Evolutionary conservation across 2,888 invertebrate genomes (phyloP).

Genomic region (Caenorhabditis afra): DNA sequence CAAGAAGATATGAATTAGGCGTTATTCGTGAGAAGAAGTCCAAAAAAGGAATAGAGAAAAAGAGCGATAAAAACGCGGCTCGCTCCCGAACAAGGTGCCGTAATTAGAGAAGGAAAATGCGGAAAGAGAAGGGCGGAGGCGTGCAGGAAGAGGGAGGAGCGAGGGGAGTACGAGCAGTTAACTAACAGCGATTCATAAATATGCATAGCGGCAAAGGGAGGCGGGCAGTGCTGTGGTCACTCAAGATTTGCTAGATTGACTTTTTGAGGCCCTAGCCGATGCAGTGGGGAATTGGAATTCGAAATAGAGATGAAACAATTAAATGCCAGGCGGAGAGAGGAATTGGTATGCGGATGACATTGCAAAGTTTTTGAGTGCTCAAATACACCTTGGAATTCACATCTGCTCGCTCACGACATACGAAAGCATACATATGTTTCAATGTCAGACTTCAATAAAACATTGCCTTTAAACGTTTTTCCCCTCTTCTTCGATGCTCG

Average conservation of each 20-base stretch:
- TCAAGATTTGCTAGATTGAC: slow-evolving; percentile 59
- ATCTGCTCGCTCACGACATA: neutral
- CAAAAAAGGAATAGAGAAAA: neutral
- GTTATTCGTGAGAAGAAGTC: slow-evolving; percentile 19
- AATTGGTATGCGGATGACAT: slow-evolving; percentile 29
- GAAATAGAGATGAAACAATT: slow-evolving; percentile 53
- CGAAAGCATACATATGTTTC: slow-evolving; percentile 38
- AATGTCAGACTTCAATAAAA: slow-evolving; percentile 23
- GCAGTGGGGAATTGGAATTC: slow-evolving; percentile 40
- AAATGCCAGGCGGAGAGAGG: slow-evolving; percentile 6
- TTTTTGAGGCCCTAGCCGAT: slow-evolving; percentile 43
- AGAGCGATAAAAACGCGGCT: neutral
- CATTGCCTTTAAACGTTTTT: neutral
- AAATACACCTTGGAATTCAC: neutral
- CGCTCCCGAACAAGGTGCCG: slow-evolving; percentile 39
- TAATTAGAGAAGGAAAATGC: slow-evolving; percentile 36
- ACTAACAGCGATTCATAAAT: slow-evolving; percentile 60
- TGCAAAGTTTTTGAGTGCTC: neutral
- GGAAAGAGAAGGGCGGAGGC: slow-evolving; percentile 4
- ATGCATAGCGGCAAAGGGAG: slow-evolving; percentile 51
- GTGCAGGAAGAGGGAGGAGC: slow-evolving; percentile 24
- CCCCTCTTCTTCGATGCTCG: neutral
- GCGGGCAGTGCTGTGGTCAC: slow-evolving; percentile 55
- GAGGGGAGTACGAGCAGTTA: slow-evolving; percentile 49
- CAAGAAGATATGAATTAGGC: slow-evolving; percentile 29